Evolutionary conservation across 2,797 vertebrate genomes (phyloP).

Genomic region (Sciurus vulgaris): DNA sequence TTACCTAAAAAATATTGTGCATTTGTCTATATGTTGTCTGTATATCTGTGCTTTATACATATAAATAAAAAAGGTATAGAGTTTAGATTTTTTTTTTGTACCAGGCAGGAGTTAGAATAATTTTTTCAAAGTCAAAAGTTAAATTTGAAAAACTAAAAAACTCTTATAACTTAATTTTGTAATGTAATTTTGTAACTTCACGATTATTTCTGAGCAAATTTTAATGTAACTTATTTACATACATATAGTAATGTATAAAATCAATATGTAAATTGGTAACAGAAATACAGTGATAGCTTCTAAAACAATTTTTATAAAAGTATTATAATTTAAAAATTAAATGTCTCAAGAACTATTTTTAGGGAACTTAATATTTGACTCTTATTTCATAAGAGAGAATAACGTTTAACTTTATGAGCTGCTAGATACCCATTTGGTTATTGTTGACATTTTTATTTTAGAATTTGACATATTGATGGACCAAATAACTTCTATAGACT

Average conservation of each 20-base stretch:
- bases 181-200: not conserved
- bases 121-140: constrained; percentile 2
- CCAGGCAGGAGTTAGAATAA: not conserved
- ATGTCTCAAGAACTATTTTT: constrained; percentile 18
- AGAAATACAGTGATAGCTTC: not conserved
- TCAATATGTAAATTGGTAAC: not conserved
- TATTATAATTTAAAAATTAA: not conserved
- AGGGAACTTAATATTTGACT: constrained; percentile 27
- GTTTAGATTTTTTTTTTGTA: not conserved
- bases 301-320: not conserved
- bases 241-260: constrained; percentile 16
- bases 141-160: not conserved
- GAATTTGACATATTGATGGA: not conserved
- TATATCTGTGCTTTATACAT: not conserved
- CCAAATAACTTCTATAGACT: not conserved
- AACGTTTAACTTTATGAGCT: not conserved
- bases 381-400: not conserved
- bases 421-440: not conserved
- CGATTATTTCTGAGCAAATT: not conserved
- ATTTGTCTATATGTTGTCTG: not conserved
- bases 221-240: not conserved
- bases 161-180: not conserved
- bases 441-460: constrained; percentile 34
- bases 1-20: not conserved
- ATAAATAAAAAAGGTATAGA: not conserved